Percentiles rank a stretch among this genome's conserved stretches.
These are phyloP conservation scores for Burhinus oedicnemus DNA, from an alignment of 2,113 vertebrate species.

Conservation along the genomic window DNA sequence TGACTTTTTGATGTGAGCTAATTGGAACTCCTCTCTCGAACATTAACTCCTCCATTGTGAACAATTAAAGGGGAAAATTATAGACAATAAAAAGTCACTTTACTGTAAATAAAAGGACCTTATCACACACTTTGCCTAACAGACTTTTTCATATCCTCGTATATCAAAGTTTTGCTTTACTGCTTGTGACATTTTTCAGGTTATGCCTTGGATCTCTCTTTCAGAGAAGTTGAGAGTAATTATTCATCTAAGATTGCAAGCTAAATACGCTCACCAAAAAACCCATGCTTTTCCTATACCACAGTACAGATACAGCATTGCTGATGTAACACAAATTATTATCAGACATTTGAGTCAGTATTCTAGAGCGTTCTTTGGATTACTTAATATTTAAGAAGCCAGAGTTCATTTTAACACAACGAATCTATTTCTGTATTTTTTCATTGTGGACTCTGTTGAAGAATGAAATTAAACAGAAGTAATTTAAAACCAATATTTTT, in stretches of 20 bases:
- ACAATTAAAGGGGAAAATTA: slow-evolving; percentile 18
- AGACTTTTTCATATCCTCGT: slow-evolving; percentile 18
- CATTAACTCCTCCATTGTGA: slow-evolving; percentile 26
- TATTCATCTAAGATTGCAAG: neutral
- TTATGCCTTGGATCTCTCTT: neutral
- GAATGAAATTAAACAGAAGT: neutral
- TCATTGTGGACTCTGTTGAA: neutral
- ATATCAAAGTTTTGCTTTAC: slow-evolving; percentile 17
- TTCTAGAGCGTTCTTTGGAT: neutral
- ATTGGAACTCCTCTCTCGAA: neutral
- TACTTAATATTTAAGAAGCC: neutral
- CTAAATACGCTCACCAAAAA: neutral
- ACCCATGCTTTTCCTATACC: neutral
- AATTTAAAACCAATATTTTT: neutral
- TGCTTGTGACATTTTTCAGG: neutral
- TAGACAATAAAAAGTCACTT: slow-evolving; percentile 22
- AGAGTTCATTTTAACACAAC: neutral
- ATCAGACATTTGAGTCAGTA: neutral
- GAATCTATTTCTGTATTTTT: neutral
- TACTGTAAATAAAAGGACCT: slow-evolving; percentile 42
- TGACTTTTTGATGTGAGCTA: slow-evolving; percentile 12
- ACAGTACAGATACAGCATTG: neutral
- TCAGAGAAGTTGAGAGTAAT: neutral
- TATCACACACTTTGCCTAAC: neutral
- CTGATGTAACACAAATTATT: neutral